Conservation (phyloP, 2,888 invertebrate genomes). For the Hedya salicella region DNA sequence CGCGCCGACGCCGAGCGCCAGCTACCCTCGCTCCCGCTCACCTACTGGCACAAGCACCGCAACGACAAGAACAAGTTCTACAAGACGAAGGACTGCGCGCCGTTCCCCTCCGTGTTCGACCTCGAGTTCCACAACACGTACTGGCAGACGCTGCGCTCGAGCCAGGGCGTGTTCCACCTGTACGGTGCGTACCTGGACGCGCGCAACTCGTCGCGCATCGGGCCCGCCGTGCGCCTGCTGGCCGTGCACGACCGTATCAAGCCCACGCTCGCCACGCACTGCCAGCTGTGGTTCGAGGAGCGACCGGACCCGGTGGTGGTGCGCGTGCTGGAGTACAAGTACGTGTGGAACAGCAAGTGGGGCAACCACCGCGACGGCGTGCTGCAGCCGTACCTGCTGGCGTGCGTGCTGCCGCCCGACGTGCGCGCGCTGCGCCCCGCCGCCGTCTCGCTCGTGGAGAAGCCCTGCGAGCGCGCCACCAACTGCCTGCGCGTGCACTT, state of each 20-base stretch:
- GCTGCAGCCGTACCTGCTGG: conserved; percentile 95
- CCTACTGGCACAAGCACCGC: conserved; percentile 93
- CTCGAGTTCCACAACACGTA: conserved; percentile 97
- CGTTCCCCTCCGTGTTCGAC: conserved; percentile 95
- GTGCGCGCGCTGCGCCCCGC: conserved; percentile 90
- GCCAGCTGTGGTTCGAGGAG: conserved; percentile 95
- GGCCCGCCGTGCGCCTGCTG: conserved; percentile 93
- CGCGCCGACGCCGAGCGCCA: conserved; percentile 91
- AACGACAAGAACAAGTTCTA: conserved; percentile 89
- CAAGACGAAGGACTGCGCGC: conserved; percentile 91
- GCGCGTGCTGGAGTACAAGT: conserved; percentile 95
- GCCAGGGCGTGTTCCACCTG: conserved; percentile 95
- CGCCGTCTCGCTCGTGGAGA: conserved; percentile 94
- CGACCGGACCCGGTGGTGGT: conserved; percentile 92
- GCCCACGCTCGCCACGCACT: conserved; percentile 92
- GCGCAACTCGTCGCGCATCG: conserved; percentile 90
- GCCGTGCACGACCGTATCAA: conserved; percentile 96
- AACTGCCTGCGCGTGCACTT: conserved; percentile 94
- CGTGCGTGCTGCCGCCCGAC: conserved; percentile 93
- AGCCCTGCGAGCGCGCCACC: conserved; percentile 92
- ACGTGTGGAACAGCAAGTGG: conserved; percentile 97
- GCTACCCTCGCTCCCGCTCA: conserved; percentile 93
- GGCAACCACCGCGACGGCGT: conserved; percentile 96
- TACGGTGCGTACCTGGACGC: conserved; percentile 96
- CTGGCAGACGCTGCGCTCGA: conserved; percentile 94